These are phyloP conservation scores for Pheosia gnoma DNA, from an alignment of 2,888 invertebrate genomes.

Conservation along the genomic window DNA sequence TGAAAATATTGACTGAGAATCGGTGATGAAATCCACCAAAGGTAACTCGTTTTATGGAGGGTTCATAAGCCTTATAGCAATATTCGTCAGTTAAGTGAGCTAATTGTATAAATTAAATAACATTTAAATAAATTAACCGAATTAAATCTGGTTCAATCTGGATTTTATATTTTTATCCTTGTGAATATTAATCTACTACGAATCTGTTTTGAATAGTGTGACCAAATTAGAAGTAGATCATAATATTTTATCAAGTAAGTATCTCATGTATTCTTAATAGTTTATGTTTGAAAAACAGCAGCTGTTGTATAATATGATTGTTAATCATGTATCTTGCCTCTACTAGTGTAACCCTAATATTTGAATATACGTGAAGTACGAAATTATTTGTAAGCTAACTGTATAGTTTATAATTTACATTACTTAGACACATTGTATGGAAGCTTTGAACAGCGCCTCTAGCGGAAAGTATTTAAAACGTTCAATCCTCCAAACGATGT, in stretches of 20 bases:
- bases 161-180: constrained; percentile 34
- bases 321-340: not conserved
- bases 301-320: not conserved
- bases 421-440: too few species aligned
- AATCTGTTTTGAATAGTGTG: constrained; percentile 32
- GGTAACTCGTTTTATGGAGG: not conserved
- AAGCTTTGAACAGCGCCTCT: too few species aligned
- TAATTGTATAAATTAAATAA: constrained; percentile 6
- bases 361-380: too few species aligned
- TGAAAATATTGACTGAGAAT: not conserved
- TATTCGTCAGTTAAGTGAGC: constrained; percentile 2
- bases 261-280: too few species aligned
- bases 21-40: not conserved
- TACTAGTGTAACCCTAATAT: too few species aligned
- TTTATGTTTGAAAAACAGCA: not conserved
- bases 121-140: constrained; percentile 11
- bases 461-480: too few species aligned
- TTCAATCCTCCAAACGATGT: too few species aligned
- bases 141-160: constrained; percentile 31
- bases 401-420: too few species aligned
- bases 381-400: too few species aligned
- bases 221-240: constrained; percentile 22
- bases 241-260: not conserved
- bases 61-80: not conserved
- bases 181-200: constrained; percentile 25